These are phyloP conservation scores for Macrobrachium rosenbergii DNA, from an alignment of 1,140 invertebrate genomes.

Conservation along the genomic window DNA sequence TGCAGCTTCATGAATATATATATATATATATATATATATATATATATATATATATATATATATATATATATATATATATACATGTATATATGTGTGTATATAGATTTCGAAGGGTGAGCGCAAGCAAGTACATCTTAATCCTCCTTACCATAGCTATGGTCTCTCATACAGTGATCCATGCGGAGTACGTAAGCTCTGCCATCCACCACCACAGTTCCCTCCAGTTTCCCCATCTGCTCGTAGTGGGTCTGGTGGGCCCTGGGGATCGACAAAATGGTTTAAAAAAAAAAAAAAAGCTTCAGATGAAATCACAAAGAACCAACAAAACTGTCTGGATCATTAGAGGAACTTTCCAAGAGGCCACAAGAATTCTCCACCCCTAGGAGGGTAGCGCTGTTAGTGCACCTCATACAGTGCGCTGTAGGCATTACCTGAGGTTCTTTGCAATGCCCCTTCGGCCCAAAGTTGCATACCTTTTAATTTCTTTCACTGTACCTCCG, in stretches of 20 bases:
- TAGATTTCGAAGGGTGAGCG: neutral
- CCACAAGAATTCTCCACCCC: no score
- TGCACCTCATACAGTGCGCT: no score
- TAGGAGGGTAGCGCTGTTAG: no score
- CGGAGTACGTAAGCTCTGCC: conserved; percentile 71
- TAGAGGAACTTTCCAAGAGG: no score
- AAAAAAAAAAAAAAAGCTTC: neutral
- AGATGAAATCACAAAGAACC: no score
- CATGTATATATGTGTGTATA: neutral
- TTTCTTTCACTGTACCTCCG: no score
- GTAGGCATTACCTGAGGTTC: no score
- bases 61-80: neutral
- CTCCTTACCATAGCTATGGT: conserved; percentile 79
- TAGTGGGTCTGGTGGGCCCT: conserved; percentile 80
- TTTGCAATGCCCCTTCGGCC: no score
- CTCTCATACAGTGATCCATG: conserved; percentile 71
- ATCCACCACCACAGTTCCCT: conserved; percentile 73
- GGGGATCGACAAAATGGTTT: neutral
- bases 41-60: conserved; percentile 35
- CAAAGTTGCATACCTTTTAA: no score
- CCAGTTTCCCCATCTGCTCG: conserved; percentile 78
- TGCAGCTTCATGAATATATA: conserved; percentile 21
- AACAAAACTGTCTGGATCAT: no score
- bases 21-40: conserved; percentile 63
- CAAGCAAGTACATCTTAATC: neutral